A percentile compares a stretch with the other conserved stretches of the same genome.
phyloP scores from a whole-genome alignment of 2,888 invertebrate species.

The Amiota minor region DNA sequence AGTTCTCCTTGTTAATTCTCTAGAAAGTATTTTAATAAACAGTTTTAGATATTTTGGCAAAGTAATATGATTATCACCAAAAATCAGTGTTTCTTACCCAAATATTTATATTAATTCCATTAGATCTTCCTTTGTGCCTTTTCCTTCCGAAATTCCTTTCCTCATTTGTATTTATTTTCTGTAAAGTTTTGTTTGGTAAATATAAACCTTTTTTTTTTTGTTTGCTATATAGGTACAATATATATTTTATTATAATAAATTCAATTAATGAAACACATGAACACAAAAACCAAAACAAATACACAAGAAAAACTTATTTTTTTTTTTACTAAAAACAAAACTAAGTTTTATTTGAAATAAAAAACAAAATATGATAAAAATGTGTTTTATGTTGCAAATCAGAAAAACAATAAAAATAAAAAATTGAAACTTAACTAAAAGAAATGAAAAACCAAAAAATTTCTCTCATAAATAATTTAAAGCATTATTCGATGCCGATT shows the following conservation, averaged over 20 bases:
- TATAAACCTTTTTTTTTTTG: too few species aligned
- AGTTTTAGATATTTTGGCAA: too few species aligned
- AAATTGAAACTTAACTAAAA: conserved; percentile 32
- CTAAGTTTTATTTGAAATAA: conserved; percentile 9
- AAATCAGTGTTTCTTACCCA: too few species aligned
- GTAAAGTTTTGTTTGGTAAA: too few species aligned
- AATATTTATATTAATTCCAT: too few species aligned
- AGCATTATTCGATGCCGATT: conserved; percentile 74
- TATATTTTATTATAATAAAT: conserved; percentile 70
- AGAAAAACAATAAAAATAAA: conserved; percentile 33
- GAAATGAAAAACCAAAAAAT: conserved; percentile 17
- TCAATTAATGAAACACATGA: conserved; percentile 68
- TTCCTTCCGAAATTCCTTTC: too few species aligned
- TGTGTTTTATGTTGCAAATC: conserved; percentile 12
- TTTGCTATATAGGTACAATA: too few species aligned
- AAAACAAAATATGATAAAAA: conserved; percentile 12
- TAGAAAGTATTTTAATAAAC: too few species aligned
- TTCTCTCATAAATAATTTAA: conserved; percentile 55
- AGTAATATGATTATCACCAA: too few species aligned
- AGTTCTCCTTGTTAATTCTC: too few species aligned
- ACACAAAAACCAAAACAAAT: conserved; percentile 38
- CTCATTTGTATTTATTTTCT: too few species aligned
- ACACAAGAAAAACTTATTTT: conserved; percentile 33
- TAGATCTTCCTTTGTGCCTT: too few species aligned
- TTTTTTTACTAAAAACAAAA: conserved; percentile 27